Conservation (phyloP, 2,113 vertebrate genomes). For the Malurus cyaneus region DNA sequence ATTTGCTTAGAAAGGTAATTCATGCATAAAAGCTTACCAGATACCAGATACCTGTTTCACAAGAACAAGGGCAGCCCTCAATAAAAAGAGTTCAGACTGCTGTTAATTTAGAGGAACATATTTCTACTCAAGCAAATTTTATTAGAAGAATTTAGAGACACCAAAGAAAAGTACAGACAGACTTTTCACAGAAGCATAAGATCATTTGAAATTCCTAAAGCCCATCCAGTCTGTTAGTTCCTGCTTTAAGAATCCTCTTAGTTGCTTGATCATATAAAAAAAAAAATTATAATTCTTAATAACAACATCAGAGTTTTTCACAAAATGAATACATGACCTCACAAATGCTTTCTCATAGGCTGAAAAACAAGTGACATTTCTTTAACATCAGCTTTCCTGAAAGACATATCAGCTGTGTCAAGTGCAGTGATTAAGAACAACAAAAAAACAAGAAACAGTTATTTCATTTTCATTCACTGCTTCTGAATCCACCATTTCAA, state of each 20-base stretch:
- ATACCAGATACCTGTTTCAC: slow-evolving; percentile 35
- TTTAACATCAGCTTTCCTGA: not conserved
- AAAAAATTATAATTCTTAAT: not conserved
- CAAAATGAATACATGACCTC: not conserved
- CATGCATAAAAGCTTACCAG: slow-evolving; percentile 23
- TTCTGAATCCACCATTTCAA: not conserved
- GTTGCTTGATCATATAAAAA: not conserved
- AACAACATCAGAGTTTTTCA: not conserved
- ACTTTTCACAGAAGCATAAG: not conserved
- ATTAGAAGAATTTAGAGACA: not conserved
- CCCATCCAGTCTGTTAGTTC: not conserved
- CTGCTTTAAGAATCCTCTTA: not conserved
- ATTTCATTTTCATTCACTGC: not conserved
- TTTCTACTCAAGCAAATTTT: not conserved
- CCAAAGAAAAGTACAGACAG: not conserved
- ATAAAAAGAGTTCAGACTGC: not conserved
- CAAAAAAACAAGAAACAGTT: not conserved
- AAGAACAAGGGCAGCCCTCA: not conserved
- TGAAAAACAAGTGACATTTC: not conserved
- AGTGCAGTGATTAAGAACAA: not conserved
- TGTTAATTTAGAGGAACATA: not conserved
- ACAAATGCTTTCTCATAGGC: not conserved
- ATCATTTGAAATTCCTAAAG: not conserved
- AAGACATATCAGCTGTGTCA: not conserved
- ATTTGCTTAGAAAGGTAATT: slow-evolving; percentile 37